Evolutionary conservation across 1,140 invertebrate genomes (phyloP), one percentile per base, ranked within the genome.

Genomic region (Battus philenor): DNA sequence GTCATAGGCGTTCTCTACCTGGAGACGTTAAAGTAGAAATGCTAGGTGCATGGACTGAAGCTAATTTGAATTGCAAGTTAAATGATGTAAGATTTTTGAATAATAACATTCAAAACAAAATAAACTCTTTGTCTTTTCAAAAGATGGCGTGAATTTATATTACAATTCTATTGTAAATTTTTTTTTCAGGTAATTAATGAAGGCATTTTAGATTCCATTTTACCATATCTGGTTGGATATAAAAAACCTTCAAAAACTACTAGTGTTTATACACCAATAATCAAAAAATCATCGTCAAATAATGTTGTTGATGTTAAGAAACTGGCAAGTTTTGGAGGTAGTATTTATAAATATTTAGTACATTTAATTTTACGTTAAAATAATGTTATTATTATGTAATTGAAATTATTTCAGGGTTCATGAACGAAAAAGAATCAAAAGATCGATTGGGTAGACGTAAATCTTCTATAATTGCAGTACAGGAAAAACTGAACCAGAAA

Each of bases 191-290:
- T 93, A 3, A 87, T 94, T 39, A 91, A 92, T 32, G 93, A 94
- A 82, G 93, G 93, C 12, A 87, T 94, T 44, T 73, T 94, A 11
- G 93, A 94, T 73, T 94, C 93, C 0, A 90, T 94, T 44, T 66
- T 94, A 5, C 91, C 93, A 0, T 93, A 92, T 50, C 87, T 93
- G 57, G 79, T 91, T 4, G 84, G 82, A 7, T 81, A 85, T 22
- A 78, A 75, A 38, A 86, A 86, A 47, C 87, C 89, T 7, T 57
- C 72, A 4, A 87, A 85, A 62, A 68, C 77, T 2, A 69, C 68
- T 6, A 82, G 77, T 43, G 62, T 78, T 30, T 90, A 89, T 38
- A 84, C 87, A 31, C 86, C 88, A 6, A 75, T 87, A 12, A 89
- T 89, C 20, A 90, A 89, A 54, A 90, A 89, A 59, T 39, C 79